Base-by-base conservation (phyloP, 2,888 invertebrate genomes). In the Sphecodes monilicornis region DNA sequence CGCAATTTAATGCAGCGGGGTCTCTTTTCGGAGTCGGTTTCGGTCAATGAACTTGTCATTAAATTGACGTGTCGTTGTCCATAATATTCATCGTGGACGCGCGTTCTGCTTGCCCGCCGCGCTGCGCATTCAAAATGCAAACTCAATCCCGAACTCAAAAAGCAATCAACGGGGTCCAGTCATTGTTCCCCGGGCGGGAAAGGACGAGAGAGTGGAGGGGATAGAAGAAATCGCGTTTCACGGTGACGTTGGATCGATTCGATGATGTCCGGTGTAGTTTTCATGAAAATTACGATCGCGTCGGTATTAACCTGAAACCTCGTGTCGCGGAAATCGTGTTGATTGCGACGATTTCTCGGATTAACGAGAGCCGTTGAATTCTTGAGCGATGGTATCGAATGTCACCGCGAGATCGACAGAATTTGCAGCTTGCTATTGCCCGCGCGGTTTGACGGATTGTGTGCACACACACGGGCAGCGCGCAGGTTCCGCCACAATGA, bases 361-460 rank as follows among this genome's bases (percentile, higher is more conserved):
- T 86, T 85, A 85, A 66, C 36, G 32, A 73, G 41, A 22, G 10
- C 6, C 81, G 72, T 22, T 82, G 81, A 73, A 75, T 79, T 85
- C 88, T 89, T 78, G 57, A 77, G 18, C 57, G 68, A n/a, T 64
- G 54, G 32, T 80, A 85, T 87, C 88, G 85, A 32, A 72, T 75
- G 77, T 84, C 82, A 84, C 80, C 36, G 76, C 71, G 82, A 85
- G 86, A 89, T 90, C 81, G 86, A 76, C 73, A 77, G 86, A 84
- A 88, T 88, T 88, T 76, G 80, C 89, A 64, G 64, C 64, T 26
- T 57, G 16, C 85, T 74, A n/a, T 22, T n/a, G 3, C 80, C 77
- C 72, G 78, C 39, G 79, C 82, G 80, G 84, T 92, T 60, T 92
- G 91, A 92, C 92, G 88, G 90, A 92, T 91, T 91, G 90, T 86